Evolutionary conservation across 2,888 invertebrate species (phyloP), one percentile per base, ranked within the genome.

Genomic region (Sipha maydis): DNA sequence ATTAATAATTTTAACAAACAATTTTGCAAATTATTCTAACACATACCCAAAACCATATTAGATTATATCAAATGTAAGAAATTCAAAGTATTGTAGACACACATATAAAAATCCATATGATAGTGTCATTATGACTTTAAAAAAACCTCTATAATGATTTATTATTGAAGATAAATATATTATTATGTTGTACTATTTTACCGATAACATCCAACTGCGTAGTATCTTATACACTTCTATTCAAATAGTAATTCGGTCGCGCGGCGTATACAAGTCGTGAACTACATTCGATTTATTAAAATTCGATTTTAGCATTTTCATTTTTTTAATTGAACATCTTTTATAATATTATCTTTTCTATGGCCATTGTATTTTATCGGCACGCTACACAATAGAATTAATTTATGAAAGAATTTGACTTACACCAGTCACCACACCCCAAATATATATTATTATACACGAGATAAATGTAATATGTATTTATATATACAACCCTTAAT

Each of bases 281-380:
- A 71, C 73, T 73, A 83, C 78, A 78, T 85, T 85, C 78, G 28
- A 78, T 78, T 85, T 79, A 38, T 86, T 73, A 86, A 61, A 54
- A 73, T 79, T 79, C 38, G 28, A 80, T 79, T 41, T 73, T 73
- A 86, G 28, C 14, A 56, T 73, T 80, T 86, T 73, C 71, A 80
- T 80, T 79, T 80, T 86, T 86, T 86, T 80, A 80, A 78, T 84
- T 79, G 54, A 86, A 86, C 80, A 79, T 80, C 71, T 86, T 86
- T 80, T 86, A 80, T 86, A 56, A 34, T 69, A 85, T 54, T 71
- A 85, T 85, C 17, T 85, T 86, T 80, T 86, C 86, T 73, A 86
- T 75, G 38, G 80, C 80, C 25, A 79, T 86, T 86, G 80, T 86
- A 80, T 56, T 80, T 61, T 86, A 73, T 41, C 80, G 61, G 25